Percentiles rank a stretch among this genome's conserved stretches.
These are phyloP conservation scores for Anser cygnoides DNA, from an alignment of 2,113 vertebrate genomes.

Conservation along the genomic window DNA sequence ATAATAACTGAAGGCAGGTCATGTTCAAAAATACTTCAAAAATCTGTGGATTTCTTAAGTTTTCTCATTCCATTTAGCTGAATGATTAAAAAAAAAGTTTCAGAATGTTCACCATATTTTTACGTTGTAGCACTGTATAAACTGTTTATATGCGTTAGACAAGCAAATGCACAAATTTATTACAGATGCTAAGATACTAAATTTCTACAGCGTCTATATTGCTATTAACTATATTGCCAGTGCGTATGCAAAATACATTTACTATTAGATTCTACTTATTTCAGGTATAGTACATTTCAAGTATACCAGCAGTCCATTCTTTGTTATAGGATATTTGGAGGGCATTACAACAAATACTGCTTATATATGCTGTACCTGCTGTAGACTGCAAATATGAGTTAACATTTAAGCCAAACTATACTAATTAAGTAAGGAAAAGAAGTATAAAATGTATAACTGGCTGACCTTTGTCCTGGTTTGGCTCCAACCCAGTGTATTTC, in stretches of 20 bases:
- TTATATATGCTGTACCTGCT: background rate
- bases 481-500: background rate
- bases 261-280: background rate
- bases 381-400: background rate
- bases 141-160: background rate
- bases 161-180: background rate
- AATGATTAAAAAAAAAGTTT: background rate
- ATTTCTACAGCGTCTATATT: background rate
- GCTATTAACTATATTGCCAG: background rate
- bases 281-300: background rate
- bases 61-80: background rate
- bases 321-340: background rate
- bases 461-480: background rate
- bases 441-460: background rate
- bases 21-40: background rate
- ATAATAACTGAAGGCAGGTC: background rate
- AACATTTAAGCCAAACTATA: background rate
- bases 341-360: background rate
- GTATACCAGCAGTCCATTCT: background rate
- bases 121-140: background rate
- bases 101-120: background rate
- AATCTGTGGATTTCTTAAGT: background rate
- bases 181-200: background rate
- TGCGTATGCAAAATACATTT: background rate
- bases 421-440: background rate